Evolutionary conservation across 2,113 vertebrate genomes (phyloP).

Genomic region (Hyperopisus bebe): DNA sequence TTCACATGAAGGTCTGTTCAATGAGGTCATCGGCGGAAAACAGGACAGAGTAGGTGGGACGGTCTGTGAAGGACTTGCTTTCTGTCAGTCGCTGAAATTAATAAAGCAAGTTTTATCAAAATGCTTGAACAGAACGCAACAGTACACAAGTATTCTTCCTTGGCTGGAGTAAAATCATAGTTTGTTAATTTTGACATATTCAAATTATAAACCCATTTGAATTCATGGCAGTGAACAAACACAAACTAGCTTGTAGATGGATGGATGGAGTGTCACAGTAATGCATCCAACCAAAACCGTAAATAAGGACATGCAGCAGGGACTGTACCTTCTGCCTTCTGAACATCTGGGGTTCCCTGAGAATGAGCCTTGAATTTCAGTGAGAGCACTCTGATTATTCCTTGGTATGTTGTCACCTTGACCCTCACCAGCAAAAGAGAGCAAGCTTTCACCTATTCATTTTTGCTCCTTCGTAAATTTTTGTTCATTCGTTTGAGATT

Average conservation of each 20-base stretch:
- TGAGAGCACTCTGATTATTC: background rate
- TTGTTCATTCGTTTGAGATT: background rate
- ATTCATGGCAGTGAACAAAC: background rate
- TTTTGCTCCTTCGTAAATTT: background rate
- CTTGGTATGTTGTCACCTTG: background rate
- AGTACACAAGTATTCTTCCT: background rate
- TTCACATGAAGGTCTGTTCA: background rate
- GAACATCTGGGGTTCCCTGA: background rate
- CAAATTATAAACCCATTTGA: background rate
- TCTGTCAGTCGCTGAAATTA: background rate
- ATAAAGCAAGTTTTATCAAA: background rate
- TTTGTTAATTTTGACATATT: background rate
- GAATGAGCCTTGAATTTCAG: background rate
- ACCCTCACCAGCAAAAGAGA: background rate
- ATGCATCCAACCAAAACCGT: background rate
- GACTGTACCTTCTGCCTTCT: background rate
- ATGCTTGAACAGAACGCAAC: background rate
- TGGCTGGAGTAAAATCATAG: background rate
- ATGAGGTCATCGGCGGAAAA: background rate
- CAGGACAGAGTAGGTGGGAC: background rate
- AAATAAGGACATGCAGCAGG: background rate
- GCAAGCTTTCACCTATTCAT: background rate
- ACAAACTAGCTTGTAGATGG: background rate
- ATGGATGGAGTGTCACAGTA: background rate
- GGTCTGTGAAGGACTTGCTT: background rate